A percentile compares a stretch with the other conserved stretches of the same genome.
Conservation (phyloP, 2,888 invertebrate genomes). For the Stomorhina lunata region DNA sequence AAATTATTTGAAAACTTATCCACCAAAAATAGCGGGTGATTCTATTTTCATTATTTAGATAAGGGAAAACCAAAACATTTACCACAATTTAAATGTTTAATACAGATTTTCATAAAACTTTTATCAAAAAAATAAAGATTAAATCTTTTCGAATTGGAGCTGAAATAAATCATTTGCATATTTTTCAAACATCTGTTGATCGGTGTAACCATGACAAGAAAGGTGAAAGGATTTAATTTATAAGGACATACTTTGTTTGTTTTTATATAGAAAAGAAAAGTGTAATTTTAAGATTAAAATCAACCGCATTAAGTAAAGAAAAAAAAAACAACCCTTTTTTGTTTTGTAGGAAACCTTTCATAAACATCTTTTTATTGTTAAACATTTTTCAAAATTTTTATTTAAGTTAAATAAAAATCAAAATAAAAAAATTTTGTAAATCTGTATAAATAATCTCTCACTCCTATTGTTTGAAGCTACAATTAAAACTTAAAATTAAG, state of each 20-base stretch:
- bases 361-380: not conserved
- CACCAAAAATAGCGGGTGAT: constrained; percentile 34
- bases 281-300: not conserved
- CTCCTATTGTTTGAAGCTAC: not conserved
- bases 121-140: not conserved
- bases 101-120: not conserved
- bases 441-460: constrained; percentile 57
- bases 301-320: not conserved
- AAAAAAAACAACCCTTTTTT: constrained; percentile 2
- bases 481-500: constrained; percentile 12
- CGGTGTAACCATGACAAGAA: too few relatives aligned
- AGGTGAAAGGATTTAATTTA: constrained; percentile 3
- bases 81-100: not conserved
- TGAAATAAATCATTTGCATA: constrained; percentile 24
- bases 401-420: too few relatives aligned
- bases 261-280: not conserved
- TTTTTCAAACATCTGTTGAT: constrained; percentile 27
- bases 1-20: not conserved
- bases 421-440: constrained; percentile 10
- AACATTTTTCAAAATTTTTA: not conserved
- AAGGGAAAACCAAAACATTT: not conserved
- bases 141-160: not conserved
- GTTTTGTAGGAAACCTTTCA: not conserved
- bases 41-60: not conserved
- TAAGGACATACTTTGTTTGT: not conserved